Base-by-base conservation (phyloP, 2,888 invertebrate genomes). In the Polylopha cassiicola region DNA sequence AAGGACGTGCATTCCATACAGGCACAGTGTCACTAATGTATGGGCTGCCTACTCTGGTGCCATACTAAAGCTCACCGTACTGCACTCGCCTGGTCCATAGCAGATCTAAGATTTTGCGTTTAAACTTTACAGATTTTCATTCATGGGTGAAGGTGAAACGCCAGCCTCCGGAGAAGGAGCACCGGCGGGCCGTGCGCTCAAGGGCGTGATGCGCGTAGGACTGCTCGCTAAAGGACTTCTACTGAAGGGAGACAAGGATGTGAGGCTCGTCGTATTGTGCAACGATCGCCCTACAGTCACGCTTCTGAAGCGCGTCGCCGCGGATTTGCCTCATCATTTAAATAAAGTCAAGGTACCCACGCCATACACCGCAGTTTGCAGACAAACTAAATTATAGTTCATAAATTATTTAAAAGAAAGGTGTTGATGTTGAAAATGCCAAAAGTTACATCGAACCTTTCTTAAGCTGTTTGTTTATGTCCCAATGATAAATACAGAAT, bases 161-260 rank as follows among this genome's bases (percentile, higher is more conserved):
- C 39, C 21, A 4, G 42, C 39, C 29, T 42, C 50, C 88, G 88
- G 49, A 88, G 42, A 38, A 27, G 46, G 36, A 90, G 89, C 52
- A 89, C 89, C 48, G 87, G 82, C 41, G 26, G 50, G 34, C 37
- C 90, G 98, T 45, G 91, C 95, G 52, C 87, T 99, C 27, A 95
- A 97, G 74, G 98, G 98, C 43, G 98, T 98, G 15, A 97, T 98
- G 97, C 91, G 98, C 48, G 97, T 98, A 27, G 98, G 98, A 36
- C 92, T 94, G 65, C 72, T 84, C 46, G 84, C 82, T 64, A 80
- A 82, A 73, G 95, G 97, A 22, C 89, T 99, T 45, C 87, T 99
- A 61, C 87, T 99, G 13, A 91, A 92, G 50, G 96, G 96, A 3
- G 98, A 99, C 81, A 90, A 91, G 47, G 90, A 90, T 63, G 97